A percentile compares a stretch with the other conserved stretches of the same genome.
Evolutionary conservation across 2,888 invertebrate species (phyloP).

Genomic region (Clistopyga incitator): DNA sequence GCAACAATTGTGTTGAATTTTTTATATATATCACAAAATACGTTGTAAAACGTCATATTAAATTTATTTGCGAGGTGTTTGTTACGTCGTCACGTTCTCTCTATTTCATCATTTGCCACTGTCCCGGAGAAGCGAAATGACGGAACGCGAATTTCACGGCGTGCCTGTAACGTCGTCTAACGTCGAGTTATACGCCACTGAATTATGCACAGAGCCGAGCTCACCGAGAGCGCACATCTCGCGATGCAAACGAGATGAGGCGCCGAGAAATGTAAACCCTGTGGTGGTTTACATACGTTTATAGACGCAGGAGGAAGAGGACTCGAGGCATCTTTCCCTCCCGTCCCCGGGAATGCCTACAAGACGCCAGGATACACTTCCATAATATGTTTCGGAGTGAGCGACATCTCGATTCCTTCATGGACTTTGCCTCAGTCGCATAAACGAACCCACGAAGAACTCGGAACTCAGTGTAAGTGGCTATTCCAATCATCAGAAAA

Average conservation of each 20-base stretch:
- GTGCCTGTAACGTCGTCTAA: conserved; percentile 29
- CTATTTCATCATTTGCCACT: conserved; percentile 6
- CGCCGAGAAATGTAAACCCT: conserved; percentile 40
- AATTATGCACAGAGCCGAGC: conserved; percentile 63
- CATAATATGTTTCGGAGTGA: not conserved
- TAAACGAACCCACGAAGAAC: not conserved
- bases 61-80: not conserved
- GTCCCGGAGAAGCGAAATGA: not conserved
- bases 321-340: not conserved
- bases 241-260: conserved; percentile 43
- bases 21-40: too few species aligned
- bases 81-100: not conserved
- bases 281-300: conserved; percentile 37
- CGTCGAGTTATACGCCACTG: conserved; percentile 51
- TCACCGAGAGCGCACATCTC: not conserved
- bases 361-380: not conserved
- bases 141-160: not conserved
- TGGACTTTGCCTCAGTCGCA: not conserved
- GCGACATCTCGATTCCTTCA: conserved; percentile 9
- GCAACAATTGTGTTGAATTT: too few species aligned
- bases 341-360: not conserved
- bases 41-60: too few species aligned
- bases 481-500: too few species aligned
- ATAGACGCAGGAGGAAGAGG: not conserved
- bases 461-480: conserved; percentile 31